Conservation (phyloP, 2,888 invertebrate genomes). For the Lymantria dispar region DNA sequence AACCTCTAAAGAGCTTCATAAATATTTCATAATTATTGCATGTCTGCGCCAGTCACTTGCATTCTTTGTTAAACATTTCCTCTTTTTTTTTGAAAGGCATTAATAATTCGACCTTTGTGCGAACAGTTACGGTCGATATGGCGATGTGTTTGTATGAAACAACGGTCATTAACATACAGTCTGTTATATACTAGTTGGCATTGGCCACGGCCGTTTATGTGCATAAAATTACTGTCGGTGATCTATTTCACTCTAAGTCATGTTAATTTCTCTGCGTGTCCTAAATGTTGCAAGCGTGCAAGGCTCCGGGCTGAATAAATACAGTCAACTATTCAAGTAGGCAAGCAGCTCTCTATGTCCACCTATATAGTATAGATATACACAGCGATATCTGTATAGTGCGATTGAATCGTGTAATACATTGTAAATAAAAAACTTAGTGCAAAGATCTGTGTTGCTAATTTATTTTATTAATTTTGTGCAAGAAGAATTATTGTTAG, state of each 20-base stretch:
- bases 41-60: constrained; percentile 24
- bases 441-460: constrained; percentile 25
- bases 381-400: constrained; percentile 6
- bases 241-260: constrained; percentile 54
- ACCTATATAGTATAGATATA: constrained; percentile 30
- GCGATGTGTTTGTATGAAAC: constrained; percentile 34
- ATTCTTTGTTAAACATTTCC: constrained; percentile 37
- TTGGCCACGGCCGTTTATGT: constrained; percentile 56
- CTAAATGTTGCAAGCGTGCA: constrained; percentile 58
- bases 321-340: constrained; percentile 45
- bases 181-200: constrained; percentile 54
- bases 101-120: constrained; percentile 43
- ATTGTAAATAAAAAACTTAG: constrained; percentile 18
- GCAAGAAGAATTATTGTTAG: constrained; percentile 72
- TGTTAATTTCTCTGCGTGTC: constrained; percentile 55
- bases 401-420: constrained; percentile 10
- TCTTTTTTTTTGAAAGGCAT: constrained; percentile 38
- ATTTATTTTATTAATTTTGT: constrained; percentile 39
- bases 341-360: constrained; percentile 38
- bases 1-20: constrained; percentile 4
- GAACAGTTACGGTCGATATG: constrained; percentile 41
- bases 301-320: constrained; percentile 60
- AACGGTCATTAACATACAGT: constrained; percentile 61
- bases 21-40: constrained; percentile 33
- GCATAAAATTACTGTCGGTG: constrained; percentile 37